Base-by-base conservation (phyloP, 35 echinoderm and acorn worm genomes). In the Heliocidaris tuberculata region DNA sequence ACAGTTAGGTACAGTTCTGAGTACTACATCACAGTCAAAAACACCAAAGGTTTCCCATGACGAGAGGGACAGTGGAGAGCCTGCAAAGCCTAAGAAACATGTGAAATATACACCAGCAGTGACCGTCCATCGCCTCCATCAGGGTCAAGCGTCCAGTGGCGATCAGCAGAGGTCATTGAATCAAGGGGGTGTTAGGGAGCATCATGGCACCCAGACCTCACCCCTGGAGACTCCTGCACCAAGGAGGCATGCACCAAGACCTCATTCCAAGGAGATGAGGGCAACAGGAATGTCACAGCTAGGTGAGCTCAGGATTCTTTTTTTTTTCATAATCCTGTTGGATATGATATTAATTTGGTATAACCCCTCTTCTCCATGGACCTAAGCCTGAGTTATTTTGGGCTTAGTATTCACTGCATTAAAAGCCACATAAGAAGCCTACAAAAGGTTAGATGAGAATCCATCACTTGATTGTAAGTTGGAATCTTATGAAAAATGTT, bases 191-290 rank as follows among this genome's bases (percentile, higher is more conserved):
- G 86, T 78, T 17, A 94, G 17, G n/a, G 32, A 47, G 59, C 21
- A 91, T 32, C 60, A 86, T 35, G 60, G 71, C 9, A 88, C 65
- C 24, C 91, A 90, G 65, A 61, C 94, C 7, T 97, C 97, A 17
- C 97, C 97, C 11, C 59, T 97, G 42, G 97, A 97, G 47, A 97
- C 97, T 86, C 97, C 97, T 87, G 97, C 97, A 42, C 97, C 97
- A 70, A 93, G 97, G 56, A 96, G 91, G 48, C 94, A 96, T 94
- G 95, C 97, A 32, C 97, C 97, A 48, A 71, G 92, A 78, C 97
- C 97, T 50, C 93, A 94, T 96, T 59, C 94, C 92, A 96, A 85
- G 86, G 94, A 90, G 35, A 86, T 24, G 32, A 94, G 60, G 86
- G n/a, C 65, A 2, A 17, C 92, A 32, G 59, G 71, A 85, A 94